These are phyloP conservation scores for Conger conger DNA, from an alignment of 2,113 vertebrate species.

Conservation along the genomic window DNA sequence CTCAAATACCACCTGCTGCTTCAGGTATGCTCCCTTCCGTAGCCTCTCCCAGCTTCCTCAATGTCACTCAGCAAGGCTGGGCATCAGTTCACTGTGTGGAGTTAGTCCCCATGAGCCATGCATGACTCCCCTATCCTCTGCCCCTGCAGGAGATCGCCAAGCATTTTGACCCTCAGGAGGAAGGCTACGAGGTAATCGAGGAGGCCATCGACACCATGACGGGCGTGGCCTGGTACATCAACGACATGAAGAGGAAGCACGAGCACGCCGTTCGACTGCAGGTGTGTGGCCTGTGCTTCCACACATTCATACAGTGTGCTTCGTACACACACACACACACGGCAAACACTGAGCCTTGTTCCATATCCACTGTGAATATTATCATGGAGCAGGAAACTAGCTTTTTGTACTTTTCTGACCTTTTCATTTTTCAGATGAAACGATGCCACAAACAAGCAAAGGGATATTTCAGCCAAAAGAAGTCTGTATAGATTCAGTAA, in stretches of 20 bases:
- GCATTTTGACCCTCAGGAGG: constrained; percentile 82
- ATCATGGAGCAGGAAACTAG: background rate
- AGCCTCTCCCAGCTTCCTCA: background rate
- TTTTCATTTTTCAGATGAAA: background rate
- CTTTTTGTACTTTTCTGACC: background rate
- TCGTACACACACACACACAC: background rate
- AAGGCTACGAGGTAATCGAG: constrained; percentile 85
- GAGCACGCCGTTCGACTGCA: constrained; percentile 93
- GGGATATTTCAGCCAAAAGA: background rate
- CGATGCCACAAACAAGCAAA: background rate
- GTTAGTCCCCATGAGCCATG: background rate
- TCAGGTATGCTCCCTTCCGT: constrained; percentile 70
- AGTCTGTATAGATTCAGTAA: background rate
- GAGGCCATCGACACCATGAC: constrained; percentile 97
- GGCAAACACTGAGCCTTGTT: background rate
- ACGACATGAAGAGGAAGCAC: constrained; percentile 97
- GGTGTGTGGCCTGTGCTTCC: constrained; percentile 60
- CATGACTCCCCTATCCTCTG: background rate
- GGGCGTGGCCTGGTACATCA: constrained; percentile 97
- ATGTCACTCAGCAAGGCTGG: background rate
- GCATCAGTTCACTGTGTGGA: background rate
- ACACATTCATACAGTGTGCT: background rate
- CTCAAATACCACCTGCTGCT: constrained; percentile 96
- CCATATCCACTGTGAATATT: background rate
- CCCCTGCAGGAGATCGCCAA: constrained; percentile 85